phyloP scores from a whole-genome alignment of 2,888 invertebrate species.

The Conops quadrifasciatus region DNA sequence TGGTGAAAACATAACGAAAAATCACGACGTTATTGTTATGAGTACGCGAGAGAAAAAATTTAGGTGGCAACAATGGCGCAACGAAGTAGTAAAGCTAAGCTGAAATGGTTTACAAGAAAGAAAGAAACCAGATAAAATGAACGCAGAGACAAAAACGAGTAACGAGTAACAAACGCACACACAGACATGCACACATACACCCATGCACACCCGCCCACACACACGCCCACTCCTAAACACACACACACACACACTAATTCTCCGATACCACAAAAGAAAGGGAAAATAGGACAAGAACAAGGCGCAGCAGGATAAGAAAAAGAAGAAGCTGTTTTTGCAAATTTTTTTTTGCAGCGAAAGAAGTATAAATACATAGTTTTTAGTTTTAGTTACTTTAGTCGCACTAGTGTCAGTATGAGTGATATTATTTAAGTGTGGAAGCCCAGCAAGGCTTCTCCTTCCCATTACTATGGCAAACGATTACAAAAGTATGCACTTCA shows the following conservation, averaged over 20 bases:
- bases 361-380: no score
- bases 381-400: no score
- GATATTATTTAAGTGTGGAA: no score
- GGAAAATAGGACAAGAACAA: not conserved
- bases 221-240: not conserved
- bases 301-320: not conserved
- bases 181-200: not conserved
- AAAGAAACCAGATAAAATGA: not conserved
- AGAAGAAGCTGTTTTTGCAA: no score
- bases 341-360: no score
- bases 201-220: not conserved
- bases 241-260: not conserved
- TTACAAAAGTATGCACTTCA: no score
- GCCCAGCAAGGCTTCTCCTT: no score
- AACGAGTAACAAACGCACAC: not conserved
- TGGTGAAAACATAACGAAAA: not conserved
- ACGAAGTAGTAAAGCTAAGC: slow-evolving; percentile 16
- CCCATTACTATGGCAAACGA: no score
- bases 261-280: not conserved
- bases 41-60: slow-evolving; percentile 1
- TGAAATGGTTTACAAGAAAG: slow-evolving; percentile 12
- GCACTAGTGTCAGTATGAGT: no score
- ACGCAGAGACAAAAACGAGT: not conserved
- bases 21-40: slow-evolving; percentile 13
- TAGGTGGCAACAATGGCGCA: slow-evolving; percentile 19